These are phyloP conservation scores for Sycophaga agraensis DNA, from an alignment of 1,140 invertebrate species.

Conservation along the genomic window DNA sequence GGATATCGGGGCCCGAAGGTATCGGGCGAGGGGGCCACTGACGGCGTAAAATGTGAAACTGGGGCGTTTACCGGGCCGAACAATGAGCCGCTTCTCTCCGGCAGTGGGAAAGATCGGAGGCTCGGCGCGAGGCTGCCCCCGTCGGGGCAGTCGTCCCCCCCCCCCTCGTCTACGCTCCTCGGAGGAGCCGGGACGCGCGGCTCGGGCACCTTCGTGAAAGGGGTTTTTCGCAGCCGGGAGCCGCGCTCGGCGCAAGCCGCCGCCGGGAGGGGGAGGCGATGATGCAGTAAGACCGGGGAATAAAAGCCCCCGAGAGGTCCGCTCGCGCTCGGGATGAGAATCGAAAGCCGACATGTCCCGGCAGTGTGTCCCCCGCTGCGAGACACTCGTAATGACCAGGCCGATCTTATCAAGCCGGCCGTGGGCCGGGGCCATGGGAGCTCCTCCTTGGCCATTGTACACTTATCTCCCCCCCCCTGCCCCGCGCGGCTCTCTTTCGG, in stretches of 20 bases:
- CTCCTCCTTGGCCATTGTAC: conserved; percentile 45
- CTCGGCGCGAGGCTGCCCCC: too few species aligned
- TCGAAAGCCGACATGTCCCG: conserved; percentile 49
- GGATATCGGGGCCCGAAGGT: too few species aligned
- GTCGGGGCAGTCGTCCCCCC: too few species aligned
- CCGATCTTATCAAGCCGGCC: conserved; percentile 46
- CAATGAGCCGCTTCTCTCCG: too few species aligned
- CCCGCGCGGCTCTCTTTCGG: conserved; percentile 17
- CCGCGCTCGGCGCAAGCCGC: neutral
- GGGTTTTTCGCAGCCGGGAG: neutral
- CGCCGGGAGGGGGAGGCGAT: conserved; percentile 14
- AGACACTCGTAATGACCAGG: conserved; percentile 52
- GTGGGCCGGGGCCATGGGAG: conserved; percentile 18
- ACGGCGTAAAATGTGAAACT: too few species aligned
- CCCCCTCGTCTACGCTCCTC: too few species aligned
- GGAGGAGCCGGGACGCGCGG: too few species aligned
- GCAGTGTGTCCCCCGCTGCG: conserved; percentile 45
- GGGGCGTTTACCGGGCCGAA: too few species aligned
- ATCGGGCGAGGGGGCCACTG: too few species aligned
- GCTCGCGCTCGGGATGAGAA: conserved; percentile 37
- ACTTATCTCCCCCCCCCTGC: conserved; percentile 43
- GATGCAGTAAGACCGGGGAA: conserved; percentile 25
- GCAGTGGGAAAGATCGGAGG: too few species aligned
- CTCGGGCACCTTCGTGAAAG: neutral
- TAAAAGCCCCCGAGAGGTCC: conserved; percentile 15